These are phyloP conservation scores for Tetropium fuscum DNA, from an alignment of 2,888 invertebrate species.

Conservation along the genomic window DNA sequence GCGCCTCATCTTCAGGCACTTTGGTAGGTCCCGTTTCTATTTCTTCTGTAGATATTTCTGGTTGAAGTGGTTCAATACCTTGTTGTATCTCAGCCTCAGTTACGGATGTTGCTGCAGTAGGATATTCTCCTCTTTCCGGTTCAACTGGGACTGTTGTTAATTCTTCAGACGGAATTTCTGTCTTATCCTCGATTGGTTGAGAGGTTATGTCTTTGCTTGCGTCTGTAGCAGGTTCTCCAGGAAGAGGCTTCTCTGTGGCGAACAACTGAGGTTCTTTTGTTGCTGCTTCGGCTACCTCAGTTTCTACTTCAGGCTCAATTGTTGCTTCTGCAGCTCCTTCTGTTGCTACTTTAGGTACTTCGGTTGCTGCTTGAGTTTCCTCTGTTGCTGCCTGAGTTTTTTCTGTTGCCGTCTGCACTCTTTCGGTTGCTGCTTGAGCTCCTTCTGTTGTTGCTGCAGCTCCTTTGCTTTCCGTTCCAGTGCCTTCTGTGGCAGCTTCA, in stretches of 20 bases:
- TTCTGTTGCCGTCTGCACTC: too few species aligned
- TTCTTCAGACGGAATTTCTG: neutral
- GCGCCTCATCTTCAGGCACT: neutral
- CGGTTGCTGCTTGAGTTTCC: neutral
- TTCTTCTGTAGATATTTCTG: constrained; percentile 19
- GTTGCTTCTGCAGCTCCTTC: neutral
- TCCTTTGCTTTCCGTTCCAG: too few species aligned
- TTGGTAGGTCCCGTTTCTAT: constrained; percentile 6
- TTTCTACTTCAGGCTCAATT: neutral
- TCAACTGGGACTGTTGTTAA: neutral
- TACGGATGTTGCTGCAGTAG: constrained; percentile 16
- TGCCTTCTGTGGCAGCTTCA: too few species aligned
- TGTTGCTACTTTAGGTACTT: neutral
- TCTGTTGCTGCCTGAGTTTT: constrained; percentile 2
- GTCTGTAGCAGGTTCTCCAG: neutral
- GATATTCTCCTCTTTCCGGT: constrained; percentile 18
- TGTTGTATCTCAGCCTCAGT: constrained; percentile 14
- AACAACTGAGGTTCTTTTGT: too few species aligned
- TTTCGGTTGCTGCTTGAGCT: constrained; percentile 2
- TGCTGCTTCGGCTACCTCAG: too few species aligned
- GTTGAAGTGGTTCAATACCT: constrained; percentile 12
- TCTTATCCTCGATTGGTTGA: neutral
- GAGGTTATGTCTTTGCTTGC: neutral
- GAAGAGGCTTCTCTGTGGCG: too few species aligned
- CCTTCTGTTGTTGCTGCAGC: constrained; percentile 23